phyloP scores from a whole-genome alignment of 2,113 vertebrate species.

The Columbina picui region DNA sequence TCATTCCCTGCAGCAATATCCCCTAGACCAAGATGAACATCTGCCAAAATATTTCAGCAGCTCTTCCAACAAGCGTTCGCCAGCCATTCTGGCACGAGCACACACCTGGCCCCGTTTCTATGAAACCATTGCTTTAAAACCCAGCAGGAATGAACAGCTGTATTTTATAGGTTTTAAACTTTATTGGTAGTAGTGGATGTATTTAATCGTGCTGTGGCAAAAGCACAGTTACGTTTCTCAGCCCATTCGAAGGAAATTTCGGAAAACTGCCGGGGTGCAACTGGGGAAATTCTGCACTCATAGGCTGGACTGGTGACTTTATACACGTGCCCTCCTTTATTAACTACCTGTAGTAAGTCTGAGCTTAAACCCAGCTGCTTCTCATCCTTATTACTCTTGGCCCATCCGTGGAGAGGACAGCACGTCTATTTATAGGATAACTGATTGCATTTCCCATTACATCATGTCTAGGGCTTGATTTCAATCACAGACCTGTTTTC shows the following conservation, averaged over 20 bases:
- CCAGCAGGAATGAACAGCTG: conserved; percentile 24
- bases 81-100: neutral
- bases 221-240: neutral
- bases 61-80: neutral
- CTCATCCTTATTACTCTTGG: neutral
- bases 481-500: conserved; percentile 58
- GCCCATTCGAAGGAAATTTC: neutral
- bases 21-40: neutral
- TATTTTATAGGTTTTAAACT: neutral
- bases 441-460: conserved; percentile 12
- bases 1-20: neutral
- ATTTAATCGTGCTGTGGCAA: neutral
- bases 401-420: neutral
- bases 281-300: neutral
- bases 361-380: neutral
- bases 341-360: neutral
- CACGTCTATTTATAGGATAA: neutral
- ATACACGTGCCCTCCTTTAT: neutral
- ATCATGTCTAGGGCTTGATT: conserved; percentile 48
- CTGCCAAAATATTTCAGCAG: conserved; percentile 5
- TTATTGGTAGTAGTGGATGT: neutral
- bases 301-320: neutral
- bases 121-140: neutral
- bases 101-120: conserved; percentile 1
- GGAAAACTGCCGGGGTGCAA: neutral